Evolutionary conservation across 2,888 invertebrate species (phyloP).

Genomic region (Pyrrhosoma nymphula): DNA sequence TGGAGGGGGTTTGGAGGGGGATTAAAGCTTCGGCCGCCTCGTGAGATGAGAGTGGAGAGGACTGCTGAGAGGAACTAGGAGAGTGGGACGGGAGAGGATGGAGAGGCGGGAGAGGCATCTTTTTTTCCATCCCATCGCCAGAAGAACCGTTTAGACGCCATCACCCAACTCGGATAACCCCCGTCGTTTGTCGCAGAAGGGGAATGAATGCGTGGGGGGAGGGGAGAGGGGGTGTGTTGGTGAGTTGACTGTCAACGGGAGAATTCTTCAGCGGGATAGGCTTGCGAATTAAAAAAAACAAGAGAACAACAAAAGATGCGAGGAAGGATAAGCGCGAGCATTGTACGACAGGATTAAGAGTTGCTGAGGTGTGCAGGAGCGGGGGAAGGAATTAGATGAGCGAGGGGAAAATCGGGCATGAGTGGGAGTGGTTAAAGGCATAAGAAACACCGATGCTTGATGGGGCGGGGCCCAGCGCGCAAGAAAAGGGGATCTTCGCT

Average conservation of each 20-base stretch:
- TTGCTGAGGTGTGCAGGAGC: neutral
- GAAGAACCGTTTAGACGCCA: constrained; percentile 41
- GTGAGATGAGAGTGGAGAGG: neutral
- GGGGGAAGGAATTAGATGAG: neutral
- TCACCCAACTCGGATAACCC: constrained; percentile 36
- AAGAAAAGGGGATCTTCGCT: too few species aligned
- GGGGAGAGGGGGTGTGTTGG: neutral
- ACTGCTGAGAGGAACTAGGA: neutral
- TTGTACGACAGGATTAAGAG: constrained; percentile 24
- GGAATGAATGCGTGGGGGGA: too few species aligned
- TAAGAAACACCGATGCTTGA: neutral
- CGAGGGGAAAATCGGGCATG: neutral
- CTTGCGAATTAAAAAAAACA: neutral
- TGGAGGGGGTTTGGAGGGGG: neutral
- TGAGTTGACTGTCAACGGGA: constrained; percentile 34
- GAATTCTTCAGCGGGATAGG: neutral
- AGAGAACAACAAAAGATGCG: neutral
- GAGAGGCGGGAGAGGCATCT: neutral
- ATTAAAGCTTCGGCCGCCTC: neutral
- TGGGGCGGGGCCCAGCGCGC: neutral
- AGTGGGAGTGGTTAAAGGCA: neutral
- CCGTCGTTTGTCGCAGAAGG: constrained; percentile 4
- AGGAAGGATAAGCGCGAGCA: neutral
- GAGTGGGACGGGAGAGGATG: neutral
- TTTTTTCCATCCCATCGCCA: constrained; percentile 34